A percentile compares a stretch with the other conserved stretches of the same genome.
These are phyloP conservation scores for Eulemur rufifrons DNA, from an alignment of 2,113 vertebrate genomes.

Conservation along the genomic window DNA sequence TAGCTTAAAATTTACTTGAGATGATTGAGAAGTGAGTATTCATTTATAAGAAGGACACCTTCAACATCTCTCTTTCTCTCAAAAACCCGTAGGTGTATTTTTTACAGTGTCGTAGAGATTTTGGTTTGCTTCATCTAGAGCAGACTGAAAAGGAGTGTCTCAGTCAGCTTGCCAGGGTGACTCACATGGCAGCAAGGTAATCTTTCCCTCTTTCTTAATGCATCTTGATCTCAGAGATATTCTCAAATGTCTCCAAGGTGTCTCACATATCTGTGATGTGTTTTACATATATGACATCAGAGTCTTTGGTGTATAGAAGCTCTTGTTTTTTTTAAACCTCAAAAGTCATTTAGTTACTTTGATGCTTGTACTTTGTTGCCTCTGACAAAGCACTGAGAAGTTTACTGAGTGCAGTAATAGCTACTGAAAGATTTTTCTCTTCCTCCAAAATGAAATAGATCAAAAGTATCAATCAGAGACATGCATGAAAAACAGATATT, in stretches of 20 bases:
- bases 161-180: slow-evolving; percentile 55
- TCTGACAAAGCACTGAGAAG: neutral
- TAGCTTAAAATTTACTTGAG: slow-evolving; percentile 43
- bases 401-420: neutral
- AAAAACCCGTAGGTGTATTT: slow-evolving; percentile 57
- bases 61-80: slow-evolving; percentile 50
- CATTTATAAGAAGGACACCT: neutral
- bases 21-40: slow-evolving; percentile 4
- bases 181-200: slow-evolving; percentile 56
- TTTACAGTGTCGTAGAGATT: slow-evolving; percentile 66
- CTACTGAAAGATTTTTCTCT: neutral
- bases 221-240: neutral
- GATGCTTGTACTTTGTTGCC: neutral
- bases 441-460: neutral
- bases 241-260: neutral
- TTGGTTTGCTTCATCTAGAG: slow-evolving; percentile 69
- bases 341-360: slow-evolving; percentile 17
- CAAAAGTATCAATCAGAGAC: slow-evolving; percentile 15
- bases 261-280: neutral
- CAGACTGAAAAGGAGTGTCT: slow-evolving; percentile 74
- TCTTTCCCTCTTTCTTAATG: neutral
- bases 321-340: neutral
- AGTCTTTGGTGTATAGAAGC: neutral
- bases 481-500: neutral
- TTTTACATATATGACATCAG: neutral